phyloP scores from a whole-genome alignment of 2,888 invertebrate species.

The Xylota sylvarum region DNA sequence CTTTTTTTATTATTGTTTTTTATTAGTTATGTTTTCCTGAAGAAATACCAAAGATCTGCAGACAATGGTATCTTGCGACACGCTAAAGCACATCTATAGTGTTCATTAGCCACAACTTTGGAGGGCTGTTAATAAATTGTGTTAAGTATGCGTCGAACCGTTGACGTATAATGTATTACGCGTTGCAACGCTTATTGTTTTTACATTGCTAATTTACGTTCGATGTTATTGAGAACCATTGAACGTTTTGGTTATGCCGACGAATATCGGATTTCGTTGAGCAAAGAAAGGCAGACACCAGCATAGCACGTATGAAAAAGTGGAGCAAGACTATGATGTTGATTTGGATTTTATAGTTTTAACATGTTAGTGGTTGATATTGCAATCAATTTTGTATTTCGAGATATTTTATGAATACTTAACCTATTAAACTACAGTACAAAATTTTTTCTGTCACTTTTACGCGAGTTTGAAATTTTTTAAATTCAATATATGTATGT shows the following conservation, averaged over 20 bases:
- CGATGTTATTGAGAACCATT: constrained; percentile 1
- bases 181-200: constrained; percentile 12
- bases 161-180: constrained; percentile 18
- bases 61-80: constrained; percentile 6
- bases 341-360: background rate
- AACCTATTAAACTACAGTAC: background rate
- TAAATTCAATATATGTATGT: too few species aligned
- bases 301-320: background rate
- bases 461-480: too few species aligned
- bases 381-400: background rate
- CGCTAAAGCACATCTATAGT: constrained; percentile 6
- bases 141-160: constrained; percentile 23
- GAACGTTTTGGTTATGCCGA: constrained; percentile 12
- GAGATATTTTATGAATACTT: background rate
- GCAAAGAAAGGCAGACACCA: background rate
- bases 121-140: constrained; percentile 23
- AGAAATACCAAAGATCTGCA: background rate
- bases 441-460: too few species aligned
- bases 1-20: constrained; percentile 15
- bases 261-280: background rate
- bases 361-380: background rate
- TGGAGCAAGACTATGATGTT: constrained; percentile 3
- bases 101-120: constrained; percentile 10
- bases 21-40: background rate
- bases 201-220: constrained; percentile 5